Evolutionary conservation across 2,888 invertebrate species (phyloP), one percentile per base, ranked within the genome.

Genomic region (Watsonalla cultraria): DNA sequence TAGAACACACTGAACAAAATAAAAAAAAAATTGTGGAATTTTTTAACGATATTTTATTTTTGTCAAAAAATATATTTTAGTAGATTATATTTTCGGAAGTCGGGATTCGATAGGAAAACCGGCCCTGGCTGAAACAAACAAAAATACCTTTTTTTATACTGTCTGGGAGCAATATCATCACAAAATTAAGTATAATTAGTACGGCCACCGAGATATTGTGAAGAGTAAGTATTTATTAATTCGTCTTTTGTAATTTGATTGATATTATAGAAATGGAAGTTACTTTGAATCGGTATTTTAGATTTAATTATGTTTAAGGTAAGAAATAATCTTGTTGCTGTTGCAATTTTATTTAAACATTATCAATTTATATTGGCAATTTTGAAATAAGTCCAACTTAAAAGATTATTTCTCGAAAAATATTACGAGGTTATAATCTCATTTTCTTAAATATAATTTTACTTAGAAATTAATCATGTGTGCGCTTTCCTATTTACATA

Each of bases 251-350:
- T 13, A 35, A 8, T 49, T 49, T 15, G 9, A 39, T 15, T 14
- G 14, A 37, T 49, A 49, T 37, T 48, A 35, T 49, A 37, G 39
- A 5, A 49, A 49, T 6, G 15, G 34, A 49, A 37, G 37, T 49
- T 49, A 49, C 49, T 49, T 49, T 13, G 13, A 48, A 48, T 48
- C 37, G 35, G 37, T 49, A 49, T 49, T 39, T 49, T 37, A 1
- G 9, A 42, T 42, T 11, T 5, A 42, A 11, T 11, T 11, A 42
- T 11, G 11, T 42, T 42, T 42, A 42, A 11, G 11, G 11, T 42
- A 24, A 24, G 24, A 24, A 24, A 24, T 24, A 24, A 24, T 24
- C 24, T 24, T 24, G 24, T 24, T 24, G 24, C 24, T 24, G 24
- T 37, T 8, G 37, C 37, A 37, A 8, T 37, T 37, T 7, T 5